phyloP scores from a whole-genome alignment of 1,140 invertebrate genomes.

The Procambarus virginalis region DNA sequence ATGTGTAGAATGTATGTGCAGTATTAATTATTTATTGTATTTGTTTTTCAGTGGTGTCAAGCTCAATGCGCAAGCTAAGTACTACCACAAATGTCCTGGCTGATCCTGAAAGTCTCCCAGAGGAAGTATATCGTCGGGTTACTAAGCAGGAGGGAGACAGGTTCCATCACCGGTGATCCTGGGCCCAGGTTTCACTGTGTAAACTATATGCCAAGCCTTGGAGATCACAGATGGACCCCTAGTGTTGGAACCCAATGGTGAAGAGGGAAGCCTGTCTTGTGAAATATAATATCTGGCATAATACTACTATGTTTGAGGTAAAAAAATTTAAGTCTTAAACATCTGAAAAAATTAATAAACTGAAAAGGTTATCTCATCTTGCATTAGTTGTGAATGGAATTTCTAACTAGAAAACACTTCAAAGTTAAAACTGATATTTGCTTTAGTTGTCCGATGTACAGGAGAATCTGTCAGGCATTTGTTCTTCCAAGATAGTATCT shows the following conservation, averaged over 20 bases:
- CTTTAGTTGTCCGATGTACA: not conserved
- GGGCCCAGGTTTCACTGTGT: slow-evolving; percentile 7
- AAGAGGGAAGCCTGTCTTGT: not conserved
- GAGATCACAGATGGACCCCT: not conserved
- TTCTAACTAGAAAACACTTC: not conserved
- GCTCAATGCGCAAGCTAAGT: slow-evolving; percentile 91
- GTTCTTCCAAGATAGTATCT: not conserved
- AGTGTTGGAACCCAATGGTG: not conserved
- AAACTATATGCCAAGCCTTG: slow-evolving; percentile 10
- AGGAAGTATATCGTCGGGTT: slow-evolving; percentile 77
- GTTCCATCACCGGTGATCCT: slow-evolving; percentile 48
- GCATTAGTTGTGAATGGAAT: not conserved
- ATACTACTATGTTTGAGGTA: not conserved
- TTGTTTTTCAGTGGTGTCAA: slow-evolving; percentile 80
- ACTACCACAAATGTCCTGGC: slow-evolving; percentile 94
- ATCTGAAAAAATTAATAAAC: not conserved
- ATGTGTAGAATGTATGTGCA: slow-evolving; percentile 8
- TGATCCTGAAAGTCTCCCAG: slow-evolving; percentile 88
- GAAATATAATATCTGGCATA: not conserved
- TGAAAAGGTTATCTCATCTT: not conserved
- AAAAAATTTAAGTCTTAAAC: not conserved
- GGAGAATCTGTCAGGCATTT: not conserved
- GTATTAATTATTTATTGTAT: not conserved
- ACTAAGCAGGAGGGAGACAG: slow-evolving; percentile 66
- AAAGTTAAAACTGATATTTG: not conserved